Percentiles rank a stretch among this genome's conserved stretches.
Evolutionary conservation across 2,113 vertebrate species (phyloP).

Genomic region (Neomonachus schauinslandi): DNA sequence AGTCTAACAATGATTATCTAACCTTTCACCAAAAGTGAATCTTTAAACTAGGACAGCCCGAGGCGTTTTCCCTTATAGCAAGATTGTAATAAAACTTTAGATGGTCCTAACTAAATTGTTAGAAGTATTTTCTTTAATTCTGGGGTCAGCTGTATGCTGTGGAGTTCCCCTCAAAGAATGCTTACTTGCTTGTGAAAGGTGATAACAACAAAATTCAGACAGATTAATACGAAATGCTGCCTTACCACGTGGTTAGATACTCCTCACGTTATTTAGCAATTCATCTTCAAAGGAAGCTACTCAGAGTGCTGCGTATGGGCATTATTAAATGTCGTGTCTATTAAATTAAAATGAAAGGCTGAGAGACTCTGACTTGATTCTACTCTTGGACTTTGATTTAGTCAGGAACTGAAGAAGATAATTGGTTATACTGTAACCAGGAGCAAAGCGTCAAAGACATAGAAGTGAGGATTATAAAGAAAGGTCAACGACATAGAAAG

Average conservation of each 20-base stretch:
- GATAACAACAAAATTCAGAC: not conserved
- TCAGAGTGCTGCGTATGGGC: not conserved
- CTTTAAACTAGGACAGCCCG: not conserved
- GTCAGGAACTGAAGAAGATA: not conserved
- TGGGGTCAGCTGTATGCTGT: not conserved
- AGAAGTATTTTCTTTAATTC: not conserved
- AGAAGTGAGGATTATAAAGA: constrained; percentile 63
- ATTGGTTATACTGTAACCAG: constrained; percentile 88
- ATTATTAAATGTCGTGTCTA: constrained; percentile 64
- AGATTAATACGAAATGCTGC: not conserved
- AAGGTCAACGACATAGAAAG: constrained; percentile 82
- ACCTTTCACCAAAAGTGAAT: not conserved
- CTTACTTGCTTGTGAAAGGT: not conserved
- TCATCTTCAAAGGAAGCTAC: not conserved
- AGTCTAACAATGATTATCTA: not conserved
- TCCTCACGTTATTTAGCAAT: not conserved
- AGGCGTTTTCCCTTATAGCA: not conserved
- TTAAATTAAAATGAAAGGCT: not conserved
- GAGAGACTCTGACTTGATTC: constrained; percentile 61
- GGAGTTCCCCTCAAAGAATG: not conserved
- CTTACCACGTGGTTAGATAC: not conserved
- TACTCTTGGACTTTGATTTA: constrained; percentile 80
- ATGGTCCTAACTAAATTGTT: not conserved
- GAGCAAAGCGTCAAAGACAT: constrained; percentile 84
- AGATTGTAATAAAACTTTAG: not conserved